Base-by-base conservation (phyloP, 1,140 invertebrate species). In the Orchesella cincta region DNA sequence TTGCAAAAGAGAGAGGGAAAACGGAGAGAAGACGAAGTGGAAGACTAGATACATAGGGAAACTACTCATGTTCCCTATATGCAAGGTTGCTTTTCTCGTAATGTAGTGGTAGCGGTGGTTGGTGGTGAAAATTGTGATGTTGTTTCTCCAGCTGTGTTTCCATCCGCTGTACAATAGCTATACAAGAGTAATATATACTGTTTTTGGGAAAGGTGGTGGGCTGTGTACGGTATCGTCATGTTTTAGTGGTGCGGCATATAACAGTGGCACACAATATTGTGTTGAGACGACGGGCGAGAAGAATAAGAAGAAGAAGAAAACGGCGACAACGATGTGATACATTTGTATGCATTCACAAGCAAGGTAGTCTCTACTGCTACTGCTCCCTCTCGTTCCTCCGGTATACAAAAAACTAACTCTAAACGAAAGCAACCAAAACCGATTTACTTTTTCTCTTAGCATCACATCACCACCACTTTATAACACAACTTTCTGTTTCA, bases 121-220 rank as follows among this genome's bases (percentile, higher is more conserved):
- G 62, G 62, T 67, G 62, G 62, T 67, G 62, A 67, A 67, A 67
- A 67, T 67, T 67, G 62, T 33, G 62, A 67, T 67, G 62, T 67
- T 67, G 62, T 67, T 67, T 67, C 62, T 67, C 62, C 39, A 46
- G 39, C 39, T 46, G 39, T 46, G 39, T 20, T 46, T 46, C 39
- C 62, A 67, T 67, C 62, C 23, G 31, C 54, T 57, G 54, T 23
- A 18, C 23, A 57, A 57, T 26, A 57, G 3, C 26, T 46, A 46
- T 18, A 46, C 39, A 46, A 8, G 5, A 8, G 18, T 46, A 46
- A 46, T 46, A 46, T n/a, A 46, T 46, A 46, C 18, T 5, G 39
- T 18, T 46, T 18, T 46, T 46, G 5, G 39, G 39, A 46, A 46
- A 46, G 39, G 39, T 46, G 39, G 39, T 46, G 39, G 39, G 39